phyloP scores from a whole-genome alignment of 1,140 invertebrate species.

The Musca domestica region DNA sequence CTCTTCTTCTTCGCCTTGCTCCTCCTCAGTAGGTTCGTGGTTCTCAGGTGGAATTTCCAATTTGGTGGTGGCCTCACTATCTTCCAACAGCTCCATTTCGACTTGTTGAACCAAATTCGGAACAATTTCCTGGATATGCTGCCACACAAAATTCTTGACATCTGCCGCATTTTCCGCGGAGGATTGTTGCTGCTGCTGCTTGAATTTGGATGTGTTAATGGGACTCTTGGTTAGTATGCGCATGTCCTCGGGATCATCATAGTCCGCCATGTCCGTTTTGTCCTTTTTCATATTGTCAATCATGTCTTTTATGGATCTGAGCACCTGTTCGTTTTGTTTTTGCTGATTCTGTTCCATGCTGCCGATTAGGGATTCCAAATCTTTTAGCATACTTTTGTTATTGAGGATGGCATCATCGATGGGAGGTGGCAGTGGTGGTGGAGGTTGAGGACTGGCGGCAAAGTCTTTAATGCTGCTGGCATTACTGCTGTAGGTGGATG shows the following conservation, averaged over 20 bases:
- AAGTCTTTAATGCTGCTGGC: slow-evolving; percentile 22
- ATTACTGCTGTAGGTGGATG: slow-evolving; percentile 19
- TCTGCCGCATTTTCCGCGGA: slow-evolving; percentile 19
- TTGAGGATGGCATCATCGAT: slow-evolving; percentile 34
- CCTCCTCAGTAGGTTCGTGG: too few species aligned
- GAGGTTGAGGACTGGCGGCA: slow-evolving; percentile 26
- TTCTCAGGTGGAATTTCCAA: not conserved
- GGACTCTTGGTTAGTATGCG: slow-evolving; percentile 50
- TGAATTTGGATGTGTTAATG: slow-evolving; percentile 34
- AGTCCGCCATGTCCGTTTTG: slow-evolving; percentile 8
- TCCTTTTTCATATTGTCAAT: slow-evolving; percentile 33
- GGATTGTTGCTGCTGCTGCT: not conserved
- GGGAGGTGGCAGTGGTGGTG: slow-evolving; percentile 40
- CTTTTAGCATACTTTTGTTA: slow-evolving; percentile 44
- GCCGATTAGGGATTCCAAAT: slow-evolving; percentile 51
- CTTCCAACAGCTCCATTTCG: slow-evolving; percentile 46
- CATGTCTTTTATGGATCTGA: slow-evolving; percentile 49
- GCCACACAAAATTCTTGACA: slow-evolving; percentile 50
- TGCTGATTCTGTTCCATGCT: slow-evolving; percentile 53
- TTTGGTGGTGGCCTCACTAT: not conserved
- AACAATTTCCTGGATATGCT: slow-evolving; percentile 53
- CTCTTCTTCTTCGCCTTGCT: not conserved
- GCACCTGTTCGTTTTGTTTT: slow-evolving; percentile 47
- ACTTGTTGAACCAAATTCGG: slow-evolving; percentile 53
- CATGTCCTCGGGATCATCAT: slow-evolving; percentile 45